Conservation (phyloP, 2,113 vertebrate genomes). For the Pampusana beccarii region DNA sequence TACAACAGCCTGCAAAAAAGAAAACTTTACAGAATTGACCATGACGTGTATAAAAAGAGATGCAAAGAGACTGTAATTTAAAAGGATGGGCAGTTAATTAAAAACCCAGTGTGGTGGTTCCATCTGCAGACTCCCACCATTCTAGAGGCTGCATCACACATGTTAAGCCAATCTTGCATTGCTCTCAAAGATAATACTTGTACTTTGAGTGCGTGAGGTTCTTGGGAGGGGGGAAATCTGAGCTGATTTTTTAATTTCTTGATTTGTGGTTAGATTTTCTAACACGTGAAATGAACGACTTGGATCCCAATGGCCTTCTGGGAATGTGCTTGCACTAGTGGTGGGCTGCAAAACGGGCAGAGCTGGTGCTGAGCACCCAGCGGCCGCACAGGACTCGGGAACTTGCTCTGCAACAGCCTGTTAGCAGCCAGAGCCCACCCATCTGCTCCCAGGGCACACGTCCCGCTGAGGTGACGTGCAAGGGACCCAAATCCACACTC, state of each 20-base stretch:
- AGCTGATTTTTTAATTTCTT: background rate
- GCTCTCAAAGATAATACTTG: background rate
- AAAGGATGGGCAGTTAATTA: conserved; percentile 23
- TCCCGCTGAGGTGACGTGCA: background rate
- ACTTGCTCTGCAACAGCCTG: background rate
- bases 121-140: background rate
- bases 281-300: background rate
- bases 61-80: background rate
- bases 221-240: background rate
- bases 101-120: background rate
- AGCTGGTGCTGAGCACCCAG: background rate
- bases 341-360: background rate
- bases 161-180: background rate
- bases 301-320: background rate
- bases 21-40: background rate
- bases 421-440: rapidly evolving
- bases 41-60: background rate
- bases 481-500: background rate
- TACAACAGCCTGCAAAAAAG: background rate
- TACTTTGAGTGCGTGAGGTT: background rate
- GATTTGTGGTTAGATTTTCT: background rate
- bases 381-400: rapidly evolving
- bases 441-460: background rate
- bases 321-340: background rate
- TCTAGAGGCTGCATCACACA: background rate